Evolutionary conservation across 2,888 invertebrate genomes (phyloP), one percentile per base, ranked within the genome.

Genomic region (Xestia rhomboidea): DNA sequence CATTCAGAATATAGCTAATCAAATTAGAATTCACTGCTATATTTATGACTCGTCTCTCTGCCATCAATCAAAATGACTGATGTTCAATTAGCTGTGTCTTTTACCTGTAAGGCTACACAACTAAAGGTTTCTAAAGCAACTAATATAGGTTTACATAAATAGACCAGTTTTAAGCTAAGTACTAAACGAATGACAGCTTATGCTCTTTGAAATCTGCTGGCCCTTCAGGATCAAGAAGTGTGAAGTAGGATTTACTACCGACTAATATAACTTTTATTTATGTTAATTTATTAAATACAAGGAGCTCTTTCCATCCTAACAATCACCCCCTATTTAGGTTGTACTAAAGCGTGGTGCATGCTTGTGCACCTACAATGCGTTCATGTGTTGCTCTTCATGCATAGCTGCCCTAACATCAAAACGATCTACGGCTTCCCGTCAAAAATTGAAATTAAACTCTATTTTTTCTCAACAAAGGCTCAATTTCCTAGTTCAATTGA

Each of bases 341-440:
- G 88, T 92, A 94, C 93, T 93, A 95, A 95, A 96, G 94, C 95
- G 92, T 93, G 93, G 94, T 95, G 95, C 95, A 95, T 94, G 94
- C 92, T 93, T 93, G 93, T 94, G 95, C 94, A 95, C 93, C 93
- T 94, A 95, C 94, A 94, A 93, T 93, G 92, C 93, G 93, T 91
- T 94, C 94, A 93, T 94, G 92, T 93, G 93, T 93, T 90, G 91
- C 92, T 93, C 92, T 94, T 94, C 94, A 93, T 95, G 94, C 95
- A 95, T 93, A 92, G 90, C 90, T 90, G 89, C 89, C 91, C 91
- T 94, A 92, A 92, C 92, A 93, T 89, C 89, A 82, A 93, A 93
- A 93, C 89, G 93, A 92, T 92, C 83, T 90, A 93, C 89, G 83
- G 87, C 72, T 69, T 71, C 66, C 70, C 69, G 73, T 30, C 66